Evolutionary conservation across 1,140 invertebrate species (phyloP).

Genomic region (Polypedilum vanderplanki): DNA sequence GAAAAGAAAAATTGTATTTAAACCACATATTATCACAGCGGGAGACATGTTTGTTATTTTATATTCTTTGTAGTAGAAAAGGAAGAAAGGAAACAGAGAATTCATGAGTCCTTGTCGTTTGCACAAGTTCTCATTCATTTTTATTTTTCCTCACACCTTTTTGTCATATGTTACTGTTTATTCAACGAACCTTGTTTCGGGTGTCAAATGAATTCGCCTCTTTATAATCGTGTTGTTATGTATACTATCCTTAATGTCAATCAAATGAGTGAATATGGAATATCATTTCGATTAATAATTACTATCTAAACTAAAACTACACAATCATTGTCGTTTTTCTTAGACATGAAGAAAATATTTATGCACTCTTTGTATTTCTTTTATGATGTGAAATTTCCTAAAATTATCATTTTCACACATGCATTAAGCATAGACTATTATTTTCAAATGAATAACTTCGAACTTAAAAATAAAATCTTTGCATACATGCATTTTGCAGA

Average conservation of each 20-base stretch:
- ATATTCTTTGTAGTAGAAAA: neutral
- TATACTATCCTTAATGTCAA: neutral
- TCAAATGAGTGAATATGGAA: neutral
- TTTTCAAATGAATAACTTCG: too few species aligned
- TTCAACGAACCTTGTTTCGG: neutral
- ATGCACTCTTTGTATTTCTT: neutral
- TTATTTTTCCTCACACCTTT: neutral
- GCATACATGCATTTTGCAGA: too few species aligned
- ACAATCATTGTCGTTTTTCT: neutral
- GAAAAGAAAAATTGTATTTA: conserved; percentile 2
- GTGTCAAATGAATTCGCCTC: neutral
- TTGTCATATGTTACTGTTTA: neutral
- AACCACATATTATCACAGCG: conserved; percentile 26
- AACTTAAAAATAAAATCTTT: too few species aligned
- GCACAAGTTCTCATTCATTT: neutral
- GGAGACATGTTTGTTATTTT: neutral
- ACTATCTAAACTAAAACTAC: neutral
- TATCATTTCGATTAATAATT: neutral
- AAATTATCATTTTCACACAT: too few species aligned
- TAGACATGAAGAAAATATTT: neutral
- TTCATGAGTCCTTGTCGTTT: neutral
- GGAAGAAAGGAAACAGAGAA: neutral
- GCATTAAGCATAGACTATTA: too few species aligned
- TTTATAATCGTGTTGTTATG: neutral
- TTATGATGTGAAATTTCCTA: neutral